phyloP scores from a whole-genome alignment of 2,113 vertebrate species.

The Ctenodactylus gundi region DNA sequence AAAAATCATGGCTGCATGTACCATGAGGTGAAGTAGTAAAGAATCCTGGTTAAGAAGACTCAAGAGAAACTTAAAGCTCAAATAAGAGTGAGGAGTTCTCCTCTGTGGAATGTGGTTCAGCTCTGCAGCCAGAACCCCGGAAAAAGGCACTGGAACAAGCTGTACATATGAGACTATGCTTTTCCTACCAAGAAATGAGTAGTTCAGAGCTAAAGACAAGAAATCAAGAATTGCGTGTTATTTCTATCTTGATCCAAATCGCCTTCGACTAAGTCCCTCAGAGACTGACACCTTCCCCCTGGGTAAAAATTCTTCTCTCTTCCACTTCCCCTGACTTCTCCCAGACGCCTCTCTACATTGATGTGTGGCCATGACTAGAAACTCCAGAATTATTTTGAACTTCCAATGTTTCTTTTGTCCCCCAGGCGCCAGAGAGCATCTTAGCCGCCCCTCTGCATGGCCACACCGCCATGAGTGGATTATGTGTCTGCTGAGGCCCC shows the following conservation, averaged over 20 bases:
- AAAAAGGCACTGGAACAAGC: not conserved
- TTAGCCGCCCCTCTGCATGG: not conserved
- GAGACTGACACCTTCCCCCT: constrained; percentile 12
- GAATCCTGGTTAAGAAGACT: not conserved
- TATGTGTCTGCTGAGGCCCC: constrained; percentile 20
- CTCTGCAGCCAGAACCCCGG: not conserved
- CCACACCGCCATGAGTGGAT: constrained; percentile 42
- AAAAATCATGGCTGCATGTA: not conserved
- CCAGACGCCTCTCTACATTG: not conserved
- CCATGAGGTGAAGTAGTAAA: not conserved
- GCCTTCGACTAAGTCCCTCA: constrained; percentile 1
- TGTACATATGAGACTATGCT: constrained; percentile 42
- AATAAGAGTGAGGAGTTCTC: not conserved
- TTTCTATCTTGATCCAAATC: constrained; percentile 21
- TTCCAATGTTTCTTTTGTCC: constrained; percentile 54
- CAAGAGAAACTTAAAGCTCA: not conserved
- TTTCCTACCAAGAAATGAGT: constrained; percentile 46
- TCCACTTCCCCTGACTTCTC: not conserved
- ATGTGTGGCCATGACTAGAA: not conserved
- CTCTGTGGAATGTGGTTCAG: not conserved
- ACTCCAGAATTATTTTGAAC: constrained; percentile 41
- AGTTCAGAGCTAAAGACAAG: constrained; percentile 51
- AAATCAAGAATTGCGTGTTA: constrained; percentile 15
- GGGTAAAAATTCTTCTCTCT: constrained; percentile 18
- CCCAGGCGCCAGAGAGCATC: constrained; percentile 41